These are phyloP conservation scores for Strix uralensis DNA, from an alignment of 2,113 vertebrate genomes.

Conservation along the genomic window DNA sequence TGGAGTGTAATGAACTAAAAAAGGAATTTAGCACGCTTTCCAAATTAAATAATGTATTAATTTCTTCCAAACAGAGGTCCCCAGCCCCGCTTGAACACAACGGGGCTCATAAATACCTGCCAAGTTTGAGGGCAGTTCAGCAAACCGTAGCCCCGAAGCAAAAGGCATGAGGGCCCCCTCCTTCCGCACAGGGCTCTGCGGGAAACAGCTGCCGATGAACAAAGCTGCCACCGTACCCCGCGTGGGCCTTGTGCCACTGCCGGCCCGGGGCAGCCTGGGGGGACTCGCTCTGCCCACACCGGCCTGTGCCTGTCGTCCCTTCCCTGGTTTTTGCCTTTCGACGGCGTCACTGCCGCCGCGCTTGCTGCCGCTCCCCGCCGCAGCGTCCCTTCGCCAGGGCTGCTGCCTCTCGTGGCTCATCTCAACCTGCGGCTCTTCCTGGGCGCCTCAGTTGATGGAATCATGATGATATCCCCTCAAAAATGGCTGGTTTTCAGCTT, in stretches of 20 bases:
- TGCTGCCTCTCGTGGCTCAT: background rate
- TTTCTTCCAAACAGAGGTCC: background rate
- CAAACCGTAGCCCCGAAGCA: background rate
- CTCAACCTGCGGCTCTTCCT: background rate
- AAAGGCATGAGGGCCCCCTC: background rate
- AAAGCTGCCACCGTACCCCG: rapidly evolving
- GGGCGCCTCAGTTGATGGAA: background rate
- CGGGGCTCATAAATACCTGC: background rate
- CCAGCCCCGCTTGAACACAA: background rate
- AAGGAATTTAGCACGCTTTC: slow-evolving; percentile 27
- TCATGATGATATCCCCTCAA: background rate
- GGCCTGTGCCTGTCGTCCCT: rapidly evolving
- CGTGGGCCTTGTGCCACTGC: background rate
- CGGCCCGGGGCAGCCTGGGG: rapidly evolving
- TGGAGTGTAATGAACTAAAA: slow-evolving; percentile 37
- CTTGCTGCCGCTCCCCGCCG: background rate
- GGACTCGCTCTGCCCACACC: background rate
- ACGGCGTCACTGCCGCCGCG: background rate
- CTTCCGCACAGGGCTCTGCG: background rate
- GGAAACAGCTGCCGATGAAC: background rate
- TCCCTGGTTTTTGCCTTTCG: background rate
- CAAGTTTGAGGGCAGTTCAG: background rate
- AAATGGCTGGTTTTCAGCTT: background rate
- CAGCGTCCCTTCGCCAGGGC: background rate
- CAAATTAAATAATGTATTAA: slow-evolving; percentile 59